Conservation (phyloP, 2,888 invertebrate genomes). For the Hypena proboscidalis region DNA sequence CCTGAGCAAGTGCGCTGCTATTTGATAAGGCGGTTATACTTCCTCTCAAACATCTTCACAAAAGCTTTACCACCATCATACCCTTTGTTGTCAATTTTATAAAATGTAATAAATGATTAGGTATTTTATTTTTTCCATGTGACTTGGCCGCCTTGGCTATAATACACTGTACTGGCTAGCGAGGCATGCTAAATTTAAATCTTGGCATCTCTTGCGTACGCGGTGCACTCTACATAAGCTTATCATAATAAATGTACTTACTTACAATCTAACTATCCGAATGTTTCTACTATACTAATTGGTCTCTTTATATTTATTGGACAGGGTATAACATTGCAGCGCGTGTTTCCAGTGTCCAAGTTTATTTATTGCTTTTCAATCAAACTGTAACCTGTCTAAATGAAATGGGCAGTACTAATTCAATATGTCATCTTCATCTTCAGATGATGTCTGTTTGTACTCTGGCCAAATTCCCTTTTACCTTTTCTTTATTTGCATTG, state of each 20-base stretch:
- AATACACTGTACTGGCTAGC: slow-evolving; percentile 57
- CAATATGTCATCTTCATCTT: neutral
- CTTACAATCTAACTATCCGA: slow-evolving; percentile 45
- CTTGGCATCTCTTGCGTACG: slow-evolving; percentile 63
- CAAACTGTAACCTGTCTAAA: slow-evolving; percentile 11
- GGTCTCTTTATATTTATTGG: slow-evolving; percentile 10
- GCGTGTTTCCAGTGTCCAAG: slow-evolving; percentile 8
- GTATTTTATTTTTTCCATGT: slow-evolving; percentile 50
- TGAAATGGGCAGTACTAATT: neutral
- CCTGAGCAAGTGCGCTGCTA: too few relatives aligned
- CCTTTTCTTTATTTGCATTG: neutral
- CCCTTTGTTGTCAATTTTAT: neutral
- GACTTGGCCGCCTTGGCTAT: slow-evolving; percentile 66
- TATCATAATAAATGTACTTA: slow-evolving; percentile 48
- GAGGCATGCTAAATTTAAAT: slow-evolving; percentile 65
- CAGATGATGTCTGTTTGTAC: neutral
- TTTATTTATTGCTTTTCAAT: slow-evolving; percentile 18
- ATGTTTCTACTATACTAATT: slow-evolving; percentile 22
- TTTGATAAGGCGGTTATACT: too few relatives aligned
- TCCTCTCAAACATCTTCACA: too few relatives aligned
- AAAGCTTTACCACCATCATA: too few relatives aligned
- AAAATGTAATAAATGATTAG: slow-evolving; percentile 19
- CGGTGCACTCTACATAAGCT: slow-evolving; percentile 49
- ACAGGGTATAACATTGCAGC: neutral
- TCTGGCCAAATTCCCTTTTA: neutral